Base-by-base conservation (phyloP, 1,140 invertebrate genomes). In the Metaphire vulgaris region DNA sequence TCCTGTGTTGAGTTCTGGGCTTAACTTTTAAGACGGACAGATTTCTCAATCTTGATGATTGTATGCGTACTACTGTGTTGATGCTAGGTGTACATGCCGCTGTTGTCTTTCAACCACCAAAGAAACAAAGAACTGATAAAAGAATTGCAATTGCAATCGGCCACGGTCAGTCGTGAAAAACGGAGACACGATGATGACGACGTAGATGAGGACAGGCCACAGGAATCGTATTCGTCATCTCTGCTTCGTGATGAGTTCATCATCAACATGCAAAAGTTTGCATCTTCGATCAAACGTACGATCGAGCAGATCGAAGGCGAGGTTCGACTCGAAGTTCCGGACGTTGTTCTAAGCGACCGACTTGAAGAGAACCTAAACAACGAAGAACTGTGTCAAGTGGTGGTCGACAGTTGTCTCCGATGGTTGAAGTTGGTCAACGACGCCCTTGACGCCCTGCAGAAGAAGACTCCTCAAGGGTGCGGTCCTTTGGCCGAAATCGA, bases 401-500 rank as follows among this genome's bases (percentile, higher is more conserved):
- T 87, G 69, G 81, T 81, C 78, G 80, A 85, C 29, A 81, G 80
- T 26, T 84, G 83, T 76, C 64, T 74, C 29, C 82, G 85, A 67
- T 88, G 86, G 87, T 80, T 83, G 15, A 80, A 83, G 64, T 81
- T 85, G 72, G 81, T 88, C 16, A 79, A 80, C 64, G 78, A 75
- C 26, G 87, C 85, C 26, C 72, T 88, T 2, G 83, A 87, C 56
- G 79, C 76, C 28, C 82, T 83, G 72, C 77, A 85, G 76, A 83
- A 84, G 74, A 85, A 83, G 76, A 80, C 79, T 65, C 88, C 90
- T 0, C 87, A 89, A 67, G 91, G 90, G 0, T 90, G 91, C 76
- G 91, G 91, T 0, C 94, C 93, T 0, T 86, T 94, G 71, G 90
- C 91, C 0, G 92, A 95, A 82, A 93, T 92, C 80, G 90, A 91